Conservation (phyloP, 1,140 invertebrate genomes). For the Bombus confusus region DNA sequence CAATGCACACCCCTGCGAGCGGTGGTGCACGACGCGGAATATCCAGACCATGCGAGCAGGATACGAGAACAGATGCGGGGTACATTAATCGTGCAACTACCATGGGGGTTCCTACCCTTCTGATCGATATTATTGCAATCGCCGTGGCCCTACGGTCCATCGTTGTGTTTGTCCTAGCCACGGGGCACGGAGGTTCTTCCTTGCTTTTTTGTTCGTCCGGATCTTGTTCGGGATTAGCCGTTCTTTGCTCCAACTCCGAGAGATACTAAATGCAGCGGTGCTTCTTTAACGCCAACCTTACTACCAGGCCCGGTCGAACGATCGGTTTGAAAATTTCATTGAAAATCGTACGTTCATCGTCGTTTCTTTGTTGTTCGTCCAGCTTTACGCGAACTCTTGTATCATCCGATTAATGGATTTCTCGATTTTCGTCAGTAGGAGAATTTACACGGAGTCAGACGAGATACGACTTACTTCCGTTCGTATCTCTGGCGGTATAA, state of each 20-base stretch:
- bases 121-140: conserved; percentile 71
- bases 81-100: conserved; percentile 70
- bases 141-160: conserved; percentile 30
- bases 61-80: conserved; percentile 73
- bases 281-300: fast-evolving
- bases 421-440: no score
- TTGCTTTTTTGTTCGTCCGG: background rate
- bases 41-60: conserved; percentile 27
- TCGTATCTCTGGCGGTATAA: no score
- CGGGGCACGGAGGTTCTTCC: background rate
- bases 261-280: no score
- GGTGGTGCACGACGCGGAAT: conserved; percentile 6
- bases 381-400: no score
- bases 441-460: no score
- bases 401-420: no score
- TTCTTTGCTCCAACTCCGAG: background rate
- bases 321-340: no score
- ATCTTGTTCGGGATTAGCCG: background rate
- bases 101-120: conserved; percentile 52
- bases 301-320: no score
- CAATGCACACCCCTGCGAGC: background rate
- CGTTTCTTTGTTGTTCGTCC: no score
- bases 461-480: no score
- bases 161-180: conserved; percentile 18
- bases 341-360: no score